Percentiles rank a stretch among this genome's conserved stretches.
Evolutionary conservation across 64 coral and sea anemone species (phyloP).

Genomic region (Pocillopora verrucosa): DNA sequence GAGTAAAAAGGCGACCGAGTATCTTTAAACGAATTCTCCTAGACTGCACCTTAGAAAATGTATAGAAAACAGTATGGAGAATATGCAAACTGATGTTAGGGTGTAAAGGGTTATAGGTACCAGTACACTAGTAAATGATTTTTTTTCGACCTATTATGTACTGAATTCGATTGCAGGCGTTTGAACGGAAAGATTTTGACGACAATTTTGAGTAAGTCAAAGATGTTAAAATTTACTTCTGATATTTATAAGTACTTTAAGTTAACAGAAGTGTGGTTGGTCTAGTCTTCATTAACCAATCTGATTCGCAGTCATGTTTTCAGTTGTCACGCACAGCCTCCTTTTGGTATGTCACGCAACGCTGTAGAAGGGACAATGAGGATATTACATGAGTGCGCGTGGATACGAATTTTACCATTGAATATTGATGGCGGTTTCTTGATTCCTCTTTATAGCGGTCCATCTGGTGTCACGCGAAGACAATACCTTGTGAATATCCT

Average conservation of each 20-base stretch:
- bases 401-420: too few relatives aligned
- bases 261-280: background rate
- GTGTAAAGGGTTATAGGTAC: too few relatives aligned
- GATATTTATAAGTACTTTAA: background rate
- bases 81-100: too few relatives aligned
- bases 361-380: too few relatives aligned
- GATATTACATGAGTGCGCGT: too few relatives aligned
- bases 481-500: slow-evolving; percentile 88
- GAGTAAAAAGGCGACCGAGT: too few relatives aligned
- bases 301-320: too few relatives aligned
- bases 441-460: slow-evolving; percentile 30
- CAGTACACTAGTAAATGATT: background rate
- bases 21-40: too few relatives aligned
- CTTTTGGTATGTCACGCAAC: too few relatives aligned
- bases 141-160: background rate
- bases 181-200: slow-evolving; percentile 96
- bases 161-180: slow-evolving; percentile 65
- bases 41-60: background rate
- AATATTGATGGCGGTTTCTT: background rate
- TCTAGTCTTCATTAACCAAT: too few relatives aligned
- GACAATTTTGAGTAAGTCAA: slow-evolving; percentile 76
- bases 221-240: background rate
- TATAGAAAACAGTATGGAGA: too few relatives aligned
- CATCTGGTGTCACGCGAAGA: slow-evolving; percentile 59
- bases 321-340: too few relatives aligned